Evolutionary conservation across 2,113 vertebrate species (phyloP), one percentile per base, ranked within the genome.

Genomic region (Podarcis raffonei): DNA sequence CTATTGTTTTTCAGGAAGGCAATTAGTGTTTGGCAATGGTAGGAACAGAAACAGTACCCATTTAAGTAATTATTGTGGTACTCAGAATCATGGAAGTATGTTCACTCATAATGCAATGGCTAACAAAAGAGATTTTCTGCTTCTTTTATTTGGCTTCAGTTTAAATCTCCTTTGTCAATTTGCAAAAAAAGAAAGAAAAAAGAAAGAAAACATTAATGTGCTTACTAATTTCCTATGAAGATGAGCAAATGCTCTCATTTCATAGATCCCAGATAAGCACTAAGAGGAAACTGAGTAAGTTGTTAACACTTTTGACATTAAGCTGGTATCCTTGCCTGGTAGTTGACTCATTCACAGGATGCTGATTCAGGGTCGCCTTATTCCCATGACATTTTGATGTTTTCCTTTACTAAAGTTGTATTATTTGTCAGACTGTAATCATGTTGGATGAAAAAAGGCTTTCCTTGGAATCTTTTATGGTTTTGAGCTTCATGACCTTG

Each of bases 281-380:
- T 90, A 88, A 81, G 69, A 89, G 62, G 91, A n/a, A 95, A 39
- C 93, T 39, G 59, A 94, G 30, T 83, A 77, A 94, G 87, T 83
- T 39, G 8, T 85, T 92, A 90, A 87, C 16, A 79, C 84, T 89
- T 48, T 71, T 94, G 74, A 85, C 83, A 82, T 85, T 92, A 91
- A 90, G 85, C 53, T 89, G 30, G 7, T 25, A 78, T 76, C 74
- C 69, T 1, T 75, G 77, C 11, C 9, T 88, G 18, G 72, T 80
- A 66, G 35, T 53, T 95, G 92, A 94, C 91, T 95, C 93, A 91
- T 13, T 94, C 84, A 87, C 57, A 76, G 68, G 79, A 91, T 83
- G n/a, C 62, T 68, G 75, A 88, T 42, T 82, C 81, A 88, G 39
- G 88, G 80, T 81, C 81, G 90, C 62, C 48, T 89, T 94, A 87